Evolutionary conservation across 2,113 vertebrate species (phyloP).

Genomic region (Malurus elegans): DNA sequence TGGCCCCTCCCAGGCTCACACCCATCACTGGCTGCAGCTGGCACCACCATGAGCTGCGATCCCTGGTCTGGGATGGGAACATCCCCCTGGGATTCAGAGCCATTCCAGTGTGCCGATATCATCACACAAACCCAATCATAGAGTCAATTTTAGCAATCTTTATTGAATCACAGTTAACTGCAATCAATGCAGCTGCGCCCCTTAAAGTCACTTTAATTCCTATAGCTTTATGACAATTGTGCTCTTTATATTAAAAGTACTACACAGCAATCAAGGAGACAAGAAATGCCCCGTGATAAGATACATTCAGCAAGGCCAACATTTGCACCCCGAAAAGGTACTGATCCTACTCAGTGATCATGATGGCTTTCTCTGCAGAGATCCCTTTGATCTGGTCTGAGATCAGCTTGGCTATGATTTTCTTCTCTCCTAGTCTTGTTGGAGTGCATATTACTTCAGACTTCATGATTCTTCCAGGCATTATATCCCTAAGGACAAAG

Average conservation of each 20-base stretch:
- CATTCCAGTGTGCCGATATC: neutral
- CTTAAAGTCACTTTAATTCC: neutral
- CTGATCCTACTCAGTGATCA: neutral
- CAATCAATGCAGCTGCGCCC: neutral
- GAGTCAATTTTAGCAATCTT: neutral
- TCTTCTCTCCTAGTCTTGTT: slow-evolving; percentile 47
- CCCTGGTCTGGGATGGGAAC: neutral
- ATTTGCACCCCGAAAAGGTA: rapidly evolving
- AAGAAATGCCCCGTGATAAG: neutral
- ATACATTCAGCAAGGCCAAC: rapidly evolving
- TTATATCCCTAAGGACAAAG: slow-evolving; percentile 43
- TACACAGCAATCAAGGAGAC: neutral
- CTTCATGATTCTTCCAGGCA: slow-evolving; percentile 54
- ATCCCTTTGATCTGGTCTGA: slow-evolving; percentile 64
- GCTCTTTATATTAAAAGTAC: neutral
- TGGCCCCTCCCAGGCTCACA: neutral
- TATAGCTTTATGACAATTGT: neutral
- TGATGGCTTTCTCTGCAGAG: slow-evolving; percentile 56
- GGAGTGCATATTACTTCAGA: slow-evolving; percentile 62
- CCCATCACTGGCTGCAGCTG: rapidly evolving
- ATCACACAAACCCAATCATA: neutral
- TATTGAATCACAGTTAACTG: slow-evolving; percentile 40
- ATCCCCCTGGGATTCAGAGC: neutral
- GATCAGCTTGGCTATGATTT: slow-evolving; percentile 62
- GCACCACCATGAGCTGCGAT: rapidly evolving